Conservation (phyloP, 2,113 vertebrate species). For the Otocyon megalotis region DNA sequence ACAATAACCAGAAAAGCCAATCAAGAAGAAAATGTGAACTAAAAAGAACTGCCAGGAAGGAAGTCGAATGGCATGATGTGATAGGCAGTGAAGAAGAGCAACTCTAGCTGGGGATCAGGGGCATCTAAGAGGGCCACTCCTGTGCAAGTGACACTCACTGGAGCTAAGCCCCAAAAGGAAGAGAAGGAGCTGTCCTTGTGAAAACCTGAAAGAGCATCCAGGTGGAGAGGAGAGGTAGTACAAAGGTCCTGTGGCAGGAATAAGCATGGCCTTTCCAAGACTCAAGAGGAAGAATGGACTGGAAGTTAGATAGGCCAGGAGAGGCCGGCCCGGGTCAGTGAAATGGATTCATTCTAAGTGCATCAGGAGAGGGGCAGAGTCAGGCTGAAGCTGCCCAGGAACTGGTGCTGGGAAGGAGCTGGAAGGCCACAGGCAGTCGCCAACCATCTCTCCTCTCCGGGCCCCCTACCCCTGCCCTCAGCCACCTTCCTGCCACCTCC, state of each 20-base stretch:
- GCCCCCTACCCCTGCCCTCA: background rate
- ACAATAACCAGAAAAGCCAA: background rate
- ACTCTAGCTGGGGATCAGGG: fast-evolving
- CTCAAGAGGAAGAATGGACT: fast-evolving
- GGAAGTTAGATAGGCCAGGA: background rate
- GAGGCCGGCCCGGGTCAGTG: background rate
- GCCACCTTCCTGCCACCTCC: background rate
- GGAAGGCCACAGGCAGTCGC: background rate
- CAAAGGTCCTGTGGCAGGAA: background rate
- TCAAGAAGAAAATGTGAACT: background rate
- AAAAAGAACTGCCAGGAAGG: background rate
- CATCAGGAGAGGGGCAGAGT: fast-evolving
- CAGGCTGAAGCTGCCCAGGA: background rate
- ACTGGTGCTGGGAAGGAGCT: conserved; percentile 42
- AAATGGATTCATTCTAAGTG: background rate
- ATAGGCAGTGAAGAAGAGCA: fast-evolving
- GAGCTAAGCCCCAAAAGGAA: background rate
- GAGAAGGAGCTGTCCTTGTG: background rate
- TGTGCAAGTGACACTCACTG: fast-evolving
- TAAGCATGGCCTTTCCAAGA: too few species aligned
- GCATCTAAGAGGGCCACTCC: background rate
- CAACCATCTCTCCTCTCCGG: background rate
- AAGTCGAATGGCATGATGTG: background rate
- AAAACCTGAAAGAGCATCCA: background rate
- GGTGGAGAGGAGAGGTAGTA: fast-evolving